A percentile compares a stretch with the other conserved stretches of the same genome.
Conservation (phyloP, 2,888 invertebrate genomes). For the Caenorhabditis imperialis region DNA sequence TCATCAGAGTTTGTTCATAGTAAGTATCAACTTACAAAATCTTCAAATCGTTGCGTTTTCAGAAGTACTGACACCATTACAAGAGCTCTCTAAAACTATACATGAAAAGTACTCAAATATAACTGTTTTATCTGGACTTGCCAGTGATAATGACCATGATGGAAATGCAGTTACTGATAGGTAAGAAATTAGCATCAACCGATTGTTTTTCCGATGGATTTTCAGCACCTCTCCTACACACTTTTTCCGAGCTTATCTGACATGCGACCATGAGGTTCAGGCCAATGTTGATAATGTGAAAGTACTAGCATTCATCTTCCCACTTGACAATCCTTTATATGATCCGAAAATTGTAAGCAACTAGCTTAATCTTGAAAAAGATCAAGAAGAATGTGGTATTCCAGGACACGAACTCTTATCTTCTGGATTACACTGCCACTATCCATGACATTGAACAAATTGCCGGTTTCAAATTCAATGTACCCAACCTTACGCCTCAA, state of each 20-base stretch:
- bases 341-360: too few relatives aligned
- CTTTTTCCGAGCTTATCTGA: slow-evolving; percentile 42
- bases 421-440: slow-evolving; percentile 48
- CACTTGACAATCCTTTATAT: too few relatives aligned
- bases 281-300: slow-evolving; percentile 19
- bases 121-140: slow-evolving; percentile 42
- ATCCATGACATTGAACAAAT: slow-evolving; percentile 41
- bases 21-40: neutral
- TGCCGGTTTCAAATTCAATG: slow-evolving; percentile 26
- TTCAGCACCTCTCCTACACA: slow-evolving; percentile 33
- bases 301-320: slow-evolving; percentile 42
- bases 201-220: neutral
- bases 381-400: slow-evolving; percentile 21
- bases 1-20: slow-evolving; percentile 14
- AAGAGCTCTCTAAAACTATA: slow-evolving; percentile 27
- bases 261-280: slow-evolving; percentile 25
- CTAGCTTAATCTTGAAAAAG: too few relatives aligned
- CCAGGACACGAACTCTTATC: slow-evolving; percentile 22
- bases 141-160: slow-evolving; percentile 46
- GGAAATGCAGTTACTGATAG: slow-evolving; percentile 16
- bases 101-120: slow-evolving; percentile 31
- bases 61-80: slow-evolving; percentile 32
- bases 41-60: slow-evolving; percentile 1
- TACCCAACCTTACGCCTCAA: too few relatives aligned
- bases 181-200: neutral